Evolutionary conservation across 2,797 vertebrate species (phyloP), one percentile per base, ranked within the genome.

Genomic region (Adrianichthys oophorus): DNA sequence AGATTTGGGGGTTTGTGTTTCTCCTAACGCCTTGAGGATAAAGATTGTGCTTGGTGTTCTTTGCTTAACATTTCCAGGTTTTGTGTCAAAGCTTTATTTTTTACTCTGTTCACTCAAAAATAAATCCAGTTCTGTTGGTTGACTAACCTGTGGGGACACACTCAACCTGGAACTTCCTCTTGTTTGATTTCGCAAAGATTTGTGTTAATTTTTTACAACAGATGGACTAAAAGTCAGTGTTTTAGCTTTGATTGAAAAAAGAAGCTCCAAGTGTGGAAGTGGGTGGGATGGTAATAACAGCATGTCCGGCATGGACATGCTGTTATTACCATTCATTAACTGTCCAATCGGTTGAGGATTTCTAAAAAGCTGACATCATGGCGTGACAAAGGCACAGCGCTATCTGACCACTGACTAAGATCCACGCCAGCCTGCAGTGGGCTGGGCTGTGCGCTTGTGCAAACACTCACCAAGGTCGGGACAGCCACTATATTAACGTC

Each of bases 311-410:
- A 49, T 67, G 7, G 53, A 2, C 16, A 7, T 16, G n/a, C 8
- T 1, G 14, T 59, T 63, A 12, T 59, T 74, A 68, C 73, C 75
- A 19, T 72, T 41, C 16, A 24, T n/a, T 3, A 15, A 44, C 18
- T 4, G 54, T 65, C 87, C 86, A 90, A 87, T 89, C 78, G 7
- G 15, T 7, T 4, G 48, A 57, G 68, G 48, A 13, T 60, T 24
- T 8, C 24, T 63, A 44, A 48, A 68, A 76, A 79, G 63, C 73
- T 46, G 69, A 64, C 26, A 5, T 23, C 4, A 23, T 90, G 84
- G 81, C 55, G 84, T 86, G 80, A 87, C 60, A 71, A 6, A 61
- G 3, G 50, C 56, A 59, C 68, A 18, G 48, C 14, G 53, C 40
- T 44, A 6, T 62, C 67, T 67, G 80, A 58, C 68, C 78, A 67